These are phyloP conservation scores for Drosophila sp. DNA, from an alignment of 1,140 invertebrate species.

Conservation along the genomic window DNA sequence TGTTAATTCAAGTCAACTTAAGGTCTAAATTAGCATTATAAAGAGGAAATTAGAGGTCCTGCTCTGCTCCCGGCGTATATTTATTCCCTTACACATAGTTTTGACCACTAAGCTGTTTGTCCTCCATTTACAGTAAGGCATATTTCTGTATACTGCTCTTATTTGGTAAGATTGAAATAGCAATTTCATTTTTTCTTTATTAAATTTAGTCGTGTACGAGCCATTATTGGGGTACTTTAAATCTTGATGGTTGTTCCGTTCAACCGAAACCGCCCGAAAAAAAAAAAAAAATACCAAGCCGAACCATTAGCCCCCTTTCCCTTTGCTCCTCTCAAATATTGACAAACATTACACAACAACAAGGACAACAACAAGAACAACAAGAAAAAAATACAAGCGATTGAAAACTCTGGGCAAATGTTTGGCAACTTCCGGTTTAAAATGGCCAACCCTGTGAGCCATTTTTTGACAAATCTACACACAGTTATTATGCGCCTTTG, in stretches of 20 bases:
- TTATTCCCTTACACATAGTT: too few relatives aligned
- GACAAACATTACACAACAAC: conserved; percentile 32
- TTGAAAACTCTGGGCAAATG: conserved; percentile 57
- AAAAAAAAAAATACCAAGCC: background rate
- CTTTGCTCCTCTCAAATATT: conserved; percentile 19
- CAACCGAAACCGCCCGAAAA: background rate
- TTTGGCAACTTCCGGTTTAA: conserved; percentile 77
- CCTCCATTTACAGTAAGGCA: too few relatives aligned
- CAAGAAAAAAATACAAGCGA: background rate
- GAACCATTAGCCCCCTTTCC: conserved; percentile 27
- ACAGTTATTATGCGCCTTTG: conserved; percentile 57
- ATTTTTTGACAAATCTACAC: conserved; percentile 76
- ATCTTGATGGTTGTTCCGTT: background rate
- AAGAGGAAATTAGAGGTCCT: too few relatives aligned
- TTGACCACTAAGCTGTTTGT: too few relatives aligned
- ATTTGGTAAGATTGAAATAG: too few relatives aligned
- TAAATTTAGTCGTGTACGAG: background rate
- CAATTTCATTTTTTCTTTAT: background rate
- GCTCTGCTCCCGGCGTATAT: too few relatives aligned
- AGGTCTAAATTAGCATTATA: too few relatives aligned
- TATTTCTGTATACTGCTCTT: too few relatives aligned
- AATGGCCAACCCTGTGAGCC: conserved; percentile 65
- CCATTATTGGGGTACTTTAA: background rate
- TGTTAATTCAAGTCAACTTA: too few relatives aligned
- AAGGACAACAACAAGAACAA: conserved; percentile 16